Evolutionary conservation across 2,797 vertebrate species (phyloP).

Genomic region (Paguma larvata): DNA sequence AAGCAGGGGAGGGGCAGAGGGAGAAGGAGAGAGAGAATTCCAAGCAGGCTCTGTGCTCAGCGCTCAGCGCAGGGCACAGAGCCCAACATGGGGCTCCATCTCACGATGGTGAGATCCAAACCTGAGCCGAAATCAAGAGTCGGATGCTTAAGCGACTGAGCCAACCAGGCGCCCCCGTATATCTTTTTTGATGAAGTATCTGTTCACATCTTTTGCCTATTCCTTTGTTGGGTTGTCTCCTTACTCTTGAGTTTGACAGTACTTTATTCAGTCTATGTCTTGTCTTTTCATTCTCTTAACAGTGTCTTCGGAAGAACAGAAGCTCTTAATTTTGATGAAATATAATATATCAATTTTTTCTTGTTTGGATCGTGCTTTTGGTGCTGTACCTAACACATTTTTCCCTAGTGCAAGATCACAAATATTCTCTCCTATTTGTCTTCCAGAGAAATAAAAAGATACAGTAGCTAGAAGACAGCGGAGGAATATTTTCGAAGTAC

Average conservation of each 20-base stretch:
- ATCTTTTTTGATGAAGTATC: background rate
- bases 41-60: no score
- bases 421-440: constrained; percentile 41
- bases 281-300: constrained; percentile 20
- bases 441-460: background rate
- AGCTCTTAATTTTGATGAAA: constrained; percentile 44
- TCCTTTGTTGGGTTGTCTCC: background rate
- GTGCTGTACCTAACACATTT: background rate
- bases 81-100: no score
- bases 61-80: no score
- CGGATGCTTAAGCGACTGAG: no score
- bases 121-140: no score
- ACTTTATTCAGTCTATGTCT: background rate
- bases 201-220: background rate
- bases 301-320: constrained; percentile 7
- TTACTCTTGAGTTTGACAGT: background rate
- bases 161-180: no score
- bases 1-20: no score
- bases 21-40: no score
- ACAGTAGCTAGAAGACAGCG: background rate
- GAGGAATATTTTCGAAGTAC: constrained; percentile 27
- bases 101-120: no score
- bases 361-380: background rate
- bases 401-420: constrained; percentile 10
- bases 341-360: background rate